Conservation (phyloP, 2,797 vertebrate species). For the Meriones psammophilus region DNA sequence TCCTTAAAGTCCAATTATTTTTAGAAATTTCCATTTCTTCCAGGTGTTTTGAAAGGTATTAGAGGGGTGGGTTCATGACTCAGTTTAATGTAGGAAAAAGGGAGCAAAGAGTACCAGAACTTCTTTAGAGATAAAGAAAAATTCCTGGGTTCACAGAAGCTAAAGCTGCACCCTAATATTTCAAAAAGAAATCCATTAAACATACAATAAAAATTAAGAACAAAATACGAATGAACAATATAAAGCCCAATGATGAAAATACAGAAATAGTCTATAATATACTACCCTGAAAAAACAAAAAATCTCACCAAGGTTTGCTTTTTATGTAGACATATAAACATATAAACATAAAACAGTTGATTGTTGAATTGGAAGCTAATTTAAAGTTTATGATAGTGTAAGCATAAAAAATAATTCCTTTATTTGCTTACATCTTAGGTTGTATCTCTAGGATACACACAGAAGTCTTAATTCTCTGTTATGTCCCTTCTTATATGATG, state of each 20-base stretch:
- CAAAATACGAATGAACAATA: neutral
- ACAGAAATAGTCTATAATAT: neutral
- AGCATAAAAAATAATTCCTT: neutral
- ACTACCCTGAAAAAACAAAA: neutral
- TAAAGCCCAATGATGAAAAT: neutral
- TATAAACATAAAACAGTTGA: neutral
- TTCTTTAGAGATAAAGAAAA: neutral
- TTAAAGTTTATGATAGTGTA: neutral
- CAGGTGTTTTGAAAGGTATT: neutral
- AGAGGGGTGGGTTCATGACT: neutral
- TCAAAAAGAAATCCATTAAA: slow-evolving; percentile 38
- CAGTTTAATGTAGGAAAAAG: neutral
- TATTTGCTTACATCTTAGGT: neutral
- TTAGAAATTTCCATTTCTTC: neutral
- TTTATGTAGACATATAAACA: neutral
- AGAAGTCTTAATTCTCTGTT: neutral
- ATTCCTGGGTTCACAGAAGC: neutral
- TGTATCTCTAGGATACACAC: neutral
- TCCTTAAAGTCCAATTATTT: neutral
- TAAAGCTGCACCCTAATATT: neutral
- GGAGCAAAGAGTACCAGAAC: neutral
- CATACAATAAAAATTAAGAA: neutral
- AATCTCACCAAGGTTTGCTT: neutral
- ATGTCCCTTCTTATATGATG: neutral
- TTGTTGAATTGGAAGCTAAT: neutral